phyloP scores from a whole-genome alignment of 1,140 invertebrate genomes.

The Drosophila kanapiae region DNA sequence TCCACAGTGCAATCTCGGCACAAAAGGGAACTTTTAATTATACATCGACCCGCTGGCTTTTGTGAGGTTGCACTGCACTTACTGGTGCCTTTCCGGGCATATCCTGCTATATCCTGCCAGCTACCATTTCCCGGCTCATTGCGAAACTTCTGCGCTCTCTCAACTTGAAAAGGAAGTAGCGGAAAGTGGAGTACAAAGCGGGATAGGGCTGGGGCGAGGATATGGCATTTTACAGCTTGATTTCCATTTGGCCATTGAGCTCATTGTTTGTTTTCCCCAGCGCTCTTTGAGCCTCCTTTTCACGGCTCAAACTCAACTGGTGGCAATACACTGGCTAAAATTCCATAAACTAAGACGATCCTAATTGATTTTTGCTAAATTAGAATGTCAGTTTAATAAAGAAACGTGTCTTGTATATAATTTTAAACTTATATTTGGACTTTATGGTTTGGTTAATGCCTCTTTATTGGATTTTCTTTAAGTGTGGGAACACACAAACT shows the following conservation, averaged over 20 bases:
- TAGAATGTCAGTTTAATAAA: background rate
- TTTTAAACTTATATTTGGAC: background rate
- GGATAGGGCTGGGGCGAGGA: background rate
- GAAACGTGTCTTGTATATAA: background rate
- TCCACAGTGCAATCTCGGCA: conserved; percentile 18
- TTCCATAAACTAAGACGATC: accelerated
- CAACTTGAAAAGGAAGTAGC: conserved; percentile 37
- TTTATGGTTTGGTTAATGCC: too few relatives aligned
- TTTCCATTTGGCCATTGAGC: conserved; percentile 66
- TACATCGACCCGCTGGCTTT: conserved; percentile 26
- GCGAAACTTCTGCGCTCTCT: conserved; percentile 41
- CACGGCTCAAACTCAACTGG: conserved; percentile 23
- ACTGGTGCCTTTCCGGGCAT: conserved; percentile 30
- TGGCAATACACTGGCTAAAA: conserved; percentile 13
- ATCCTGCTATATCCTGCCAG: conserved; percentile 49
- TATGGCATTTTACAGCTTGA: conserved; percentile 63
- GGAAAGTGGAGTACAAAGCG: conserved; percentile 16
- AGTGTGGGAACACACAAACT: background rate
- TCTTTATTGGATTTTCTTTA: background rate
- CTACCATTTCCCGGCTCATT: conserved; percentile 55
- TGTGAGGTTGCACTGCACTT: conserved; percentile 3
- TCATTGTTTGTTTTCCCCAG: conserved; percentile 47
- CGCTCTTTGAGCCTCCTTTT: background rate
- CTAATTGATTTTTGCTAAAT: background rate
- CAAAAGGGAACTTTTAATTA: conserved; percentile 56